phyloP scores from a whole-genome alignment of 1,140 invertebrate genomes.

The Magallana gigas region DNA sequence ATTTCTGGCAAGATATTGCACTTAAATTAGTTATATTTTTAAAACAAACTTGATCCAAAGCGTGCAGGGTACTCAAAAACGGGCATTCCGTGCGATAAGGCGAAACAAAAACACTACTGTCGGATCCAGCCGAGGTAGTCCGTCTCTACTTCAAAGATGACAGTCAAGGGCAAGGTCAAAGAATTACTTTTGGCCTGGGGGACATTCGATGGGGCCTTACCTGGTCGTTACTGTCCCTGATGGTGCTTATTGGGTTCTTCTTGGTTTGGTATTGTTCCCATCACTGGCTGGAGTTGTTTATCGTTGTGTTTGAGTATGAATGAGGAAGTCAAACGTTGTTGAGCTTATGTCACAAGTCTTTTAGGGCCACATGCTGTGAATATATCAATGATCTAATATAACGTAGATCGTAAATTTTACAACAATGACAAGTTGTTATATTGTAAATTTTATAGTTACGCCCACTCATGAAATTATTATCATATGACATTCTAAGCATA shows the following conservation, averaged over 20 bases:
- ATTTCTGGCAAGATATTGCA: neutral
- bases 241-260: neutral
- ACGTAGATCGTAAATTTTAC: neutral
- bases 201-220: neutral
- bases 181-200: neutral
- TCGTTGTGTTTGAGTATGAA: neutral
- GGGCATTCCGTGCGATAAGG: too few relatives aligned
- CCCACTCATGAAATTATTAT: too few relatives aligned
- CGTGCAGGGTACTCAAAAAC: too few relatives aligned
- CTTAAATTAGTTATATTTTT: neutral
- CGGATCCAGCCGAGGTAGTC: too few relatives aligned
- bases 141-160: neutral
- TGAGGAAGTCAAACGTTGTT: neutral
- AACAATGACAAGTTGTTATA: too few relatives aligned
- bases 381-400: slow-evolving; percentile 12
- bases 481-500: neutral
- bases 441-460: too few relatives aligned
- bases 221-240: neutral
- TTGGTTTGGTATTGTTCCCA: neutral
- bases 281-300: neutral
- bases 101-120: too few relatives aligned
- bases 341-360: neutral
- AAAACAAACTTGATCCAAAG: neutral
- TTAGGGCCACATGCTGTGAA: neutral
- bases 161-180: neutral